phyloP scores from a whole-genome alignment of 2,797 vertebrate species.

The Orestias chungarensis region DNA sequence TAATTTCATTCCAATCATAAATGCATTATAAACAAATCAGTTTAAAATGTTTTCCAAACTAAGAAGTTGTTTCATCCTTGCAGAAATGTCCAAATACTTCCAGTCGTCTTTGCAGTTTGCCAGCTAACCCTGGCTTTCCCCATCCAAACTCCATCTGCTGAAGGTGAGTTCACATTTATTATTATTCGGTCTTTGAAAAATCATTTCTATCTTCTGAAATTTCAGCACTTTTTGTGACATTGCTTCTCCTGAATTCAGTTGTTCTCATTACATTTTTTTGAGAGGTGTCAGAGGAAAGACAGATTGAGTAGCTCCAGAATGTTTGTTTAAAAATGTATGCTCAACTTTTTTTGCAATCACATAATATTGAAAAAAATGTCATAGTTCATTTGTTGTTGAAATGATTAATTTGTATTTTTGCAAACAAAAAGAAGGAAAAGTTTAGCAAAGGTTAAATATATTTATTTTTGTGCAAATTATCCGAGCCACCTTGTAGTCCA shows the following conservation, averaged over 20 bases:
- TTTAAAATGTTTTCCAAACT: too few relatives aligned
- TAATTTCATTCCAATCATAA: too few relatives aligned
- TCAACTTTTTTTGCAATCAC: neutral
- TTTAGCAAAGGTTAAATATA: neutral
- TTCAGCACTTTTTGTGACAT: neutral
- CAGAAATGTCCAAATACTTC: conserved; percentile 62
- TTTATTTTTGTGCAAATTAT: neutral
- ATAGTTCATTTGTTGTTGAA: neutral
- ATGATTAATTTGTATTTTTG: neutral
- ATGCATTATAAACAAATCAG: too few relatives aligned
- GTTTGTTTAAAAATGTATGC: neutral
- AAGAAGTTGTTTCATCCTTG: conserved; percentile 28
- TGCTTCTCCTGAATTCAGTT: neutral
- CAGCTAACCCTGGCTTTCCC: conserved; percentile 66
- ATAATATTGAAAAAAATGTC: too few relatives aligned
- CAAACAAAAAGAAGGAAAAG: too few relatives aligned
- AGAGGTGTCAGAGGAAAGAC: neutral
- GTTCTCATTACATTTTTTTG: neutral
- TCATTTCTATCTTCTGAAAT: neutral
- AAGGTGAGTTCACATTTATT: conserved; percentile 44
- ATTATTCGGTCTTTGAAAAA: neutral
- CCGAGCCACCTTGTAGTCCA: neutral
- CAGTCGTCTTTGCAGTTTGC: conserved; percentile 61
- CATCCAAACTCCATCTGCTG: conserved; percentile 45
- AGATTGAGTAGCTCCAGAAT: neutral